phyloP scores from a whole-genome alignment of 2,113 vertebrate species.

The Corythornis vintsioides region DNA sequence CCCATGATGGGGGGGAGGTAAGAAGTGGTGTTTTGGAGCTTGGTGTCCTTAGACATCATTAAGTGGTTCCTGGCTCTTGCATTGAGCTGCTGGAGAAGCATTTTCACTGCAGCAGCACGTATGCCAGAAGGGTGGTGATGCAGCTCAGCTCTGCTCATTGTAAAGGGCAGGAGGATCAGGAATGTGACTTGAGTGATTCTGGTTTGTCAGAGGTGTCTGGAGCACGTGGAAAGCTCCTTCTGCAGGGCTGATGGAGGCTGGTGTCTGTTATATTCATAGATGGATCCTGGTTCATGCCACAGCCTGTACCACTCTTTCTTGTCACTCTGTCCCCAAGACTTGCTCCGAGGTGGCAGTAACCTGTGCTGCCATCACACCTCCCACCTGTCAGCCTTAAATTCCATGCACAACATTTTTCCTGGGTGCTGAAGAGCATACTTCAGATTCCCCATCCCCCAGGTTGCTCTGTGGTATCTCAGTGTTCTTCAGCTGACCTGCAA shows the following conservation, averaged over 20 bases:
- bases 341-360: not conserved
- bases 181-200: not conserved
- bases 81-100: not conserved
- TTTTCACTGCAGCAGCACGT: accelerated
- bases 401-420: not conserved
- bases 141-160: not conserved
- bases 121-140: not conserved
- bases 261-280: not conserved
- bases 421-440: not conserved
- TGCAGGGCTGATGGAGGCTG: not conserved
- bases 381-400: not conserved
- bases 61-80: not conserved
- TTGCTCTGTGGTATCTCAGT: not conserved
- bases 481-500: not conserved
- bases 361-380: not conserved
- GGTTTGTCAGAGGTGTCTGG: not conserved
- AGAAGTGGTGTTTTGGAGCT: not conserved
- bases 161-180: not conserved
- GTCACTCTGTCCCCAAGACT: not conserved
- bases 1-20: too few relatives aligned
- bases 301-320: not conserved
- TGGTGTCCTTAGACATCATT: not conserved
- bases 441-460: not conserved
- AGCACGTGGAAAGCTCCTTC: accelerated
- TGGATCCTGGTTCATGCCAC: not conserved